A percentile compares a stretch with the other conserved stretches of the same genome.
Conservation (phyloP, 1,140 invertebrate genomes). For the Stratiolaelaps scimitus region DNA sequence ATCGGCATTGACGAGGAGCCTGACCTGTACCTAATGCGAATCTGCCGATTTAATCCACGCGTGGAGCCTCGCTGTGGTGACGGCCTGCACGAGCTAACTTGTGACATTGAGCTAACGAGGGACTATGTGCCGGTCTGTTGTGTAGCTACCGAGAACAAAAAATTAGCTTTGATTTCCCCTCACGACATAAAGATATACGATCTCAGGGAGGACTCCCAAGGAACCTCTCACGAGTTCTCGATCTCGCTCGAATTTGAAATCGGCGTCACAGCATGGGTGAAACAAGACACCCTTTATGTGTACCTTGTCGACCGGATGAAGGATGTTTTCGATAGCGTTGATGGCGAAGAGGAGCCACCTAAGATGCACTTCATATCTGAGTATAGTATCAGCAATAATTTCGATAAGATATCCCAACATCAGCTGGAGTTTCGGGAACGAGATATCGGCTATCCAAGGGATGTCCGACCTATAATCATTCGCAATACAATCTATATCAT, state of each 20-base stretch:
- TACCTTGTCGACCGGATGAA: conserved; percentile 21
- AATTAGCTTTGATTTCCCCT: background rate
- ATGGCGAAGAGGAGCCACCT: conserved; percentile 13
- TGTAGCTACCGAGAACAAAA: conserved; percentile 5
- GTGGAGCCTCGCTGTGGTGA: background rate
- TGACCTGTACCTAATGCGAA: background rate
- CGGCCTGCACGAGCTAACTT: background rate
- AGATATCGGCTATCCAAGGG: conserved; percentile 11
- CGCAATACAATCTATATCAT: conserved; percentile 22
- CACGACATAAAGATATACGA: conserved; percentile 21
- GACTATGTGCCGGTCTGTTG: conserved; percentile 24
- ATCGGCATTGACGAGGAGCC: background rate
- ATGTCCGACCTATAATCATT: conserved; percentile 5
- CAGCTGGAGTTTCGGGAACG: background rate
- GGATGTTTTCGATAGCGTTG: conserved; percentile 10
- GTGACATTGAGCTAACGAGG: background rate
- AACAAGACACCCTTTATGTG: conserved; percentile 9
- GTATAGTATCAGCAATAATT: background rate
- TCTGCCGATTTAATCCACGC: conserved; percentile 10
- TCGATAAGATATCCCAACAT: conserved; percentile 17
- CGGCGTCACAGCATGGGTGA: conserved; percentile 14
- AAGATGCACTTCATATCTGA: conserved; percentile 23
- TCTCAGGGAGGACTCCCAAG: background rate
- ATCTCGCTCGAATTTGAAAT: conserved; percentile 26
- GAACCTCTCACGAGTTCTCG: background rate